These are phyloP conservation scores for Percopsis transmontana DNA, from an alignment of 2,113 vertebrate species.

Conservation along the genomic window DNA sequence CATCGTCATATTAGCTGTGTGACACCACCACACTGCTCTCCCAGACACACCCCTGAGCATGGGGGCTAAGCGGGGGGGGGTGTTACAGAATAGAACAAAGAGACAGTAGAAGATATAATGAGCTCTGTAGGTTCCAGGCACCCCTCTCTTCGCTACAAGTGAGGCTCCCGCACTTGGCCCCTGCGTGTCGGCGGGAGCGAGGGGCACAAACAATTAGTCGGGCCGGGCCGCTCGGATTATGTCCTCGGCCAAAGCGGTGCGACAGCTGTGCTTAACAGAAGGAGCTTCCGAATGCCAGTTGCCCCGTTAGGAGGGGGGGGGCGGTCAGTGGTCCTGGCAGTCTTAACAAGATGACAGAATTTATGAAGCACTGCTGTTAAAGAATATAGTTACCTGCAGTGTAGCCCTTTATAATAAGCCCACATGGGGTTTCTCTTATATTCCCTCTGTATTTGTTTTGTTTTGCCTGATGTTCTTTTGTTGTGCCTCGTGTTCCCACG, in stretches of 20 bases:
- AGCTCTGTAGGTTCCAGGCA: conserved; percentile 60
- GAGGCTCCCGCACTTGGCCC: background rate
- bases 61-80: conserved; percentile 47
- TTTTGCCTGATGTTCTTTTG: conserved; percentile 82
- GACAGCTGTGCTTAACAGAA: conserved; percentile 66
- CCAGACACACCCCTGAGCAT: conserved; percentile 32
- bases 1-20: conserved; percentile 48
- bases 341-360: conserved; percentile 88
- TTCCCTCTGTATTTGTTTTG: conserved; percentile 77
- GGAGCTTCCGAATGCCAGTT: conserved; percentile 65
- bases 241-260: conserved; percentile 68
- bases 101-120: conserved; percentile 69
- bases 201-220: conserved; percentile 74
- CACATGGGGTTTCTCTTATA: conserved; percentile 84
- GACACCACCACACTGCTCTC: conserved; percentile 50
- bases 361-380: conserved; percentile 84
- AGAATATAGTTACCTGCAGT: conserved; percentile 83
- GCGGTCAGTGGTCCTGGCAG: conserved; percentile 83
- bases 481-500: conserved; percentile 71
- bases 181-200: conserved; percentile 65
- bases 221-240: conserved; percentile 69
- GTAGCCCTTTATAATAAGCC: conserved; percentile 88
- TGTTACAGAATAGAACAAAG: conserved; percentile 57
- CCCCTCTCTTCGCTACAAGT: conserved; percentile 38
- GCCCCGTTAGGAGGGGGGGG: conserved; percentile 82